These are phyloP conservation scores for Dasyurus viverrinus DNA, from an alignment of 2,113 vertebrate genomes.

Conservation along the genomic window DNA sequence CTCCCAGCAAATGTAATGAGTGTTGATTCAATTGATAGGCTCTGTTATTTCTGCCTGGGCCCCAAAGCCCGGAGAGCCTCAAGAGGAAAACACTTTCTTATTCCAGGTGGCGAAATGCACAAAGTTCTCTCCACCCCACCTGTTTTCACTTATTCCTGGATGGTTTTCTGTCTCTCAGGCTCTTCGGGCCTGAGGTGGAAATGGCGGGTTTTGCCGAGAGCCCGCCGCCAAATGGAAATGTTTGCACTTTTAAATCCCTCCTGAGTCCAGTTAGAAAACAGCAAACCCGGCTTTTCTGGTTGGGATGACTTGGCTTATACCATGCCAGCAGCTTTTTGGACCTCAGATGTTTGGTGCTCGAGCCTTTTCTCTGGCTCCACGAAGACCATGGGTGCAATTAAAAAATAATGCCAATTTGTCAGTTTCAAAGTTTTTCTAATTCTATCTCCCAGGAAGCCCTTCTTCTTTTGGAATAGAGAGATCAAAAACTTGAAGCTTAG, in stretches of 20 bases:
- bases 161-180: slow-evolving; percentile 45
- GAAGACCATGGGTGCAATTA: slow-evolving; percentile 16
- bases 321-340: neutral
- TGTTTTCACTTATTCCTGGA: slow-evolving; percentile 63
- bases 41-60: slow-evolving; percentile 69
- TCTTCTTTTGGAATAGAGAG: neutral
- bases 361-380: slow-evolving; percentile 36
- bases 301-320: neutral
- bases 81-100: slow-evolving; percentile 54
- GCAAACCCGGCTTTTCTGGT: slow-evolving; percentile 38
- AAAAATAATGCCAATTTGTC: slow-evolving; percentile 34
- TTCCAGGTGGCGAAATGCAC: slow-evolving; percentile 63
- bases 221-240: slow-evolving; percentile 22
- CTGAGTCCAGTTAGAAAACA: slow-evolving; percentile 53
- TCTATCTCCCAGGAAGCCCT: neutral
- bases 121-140: slow-evolving; percentile 30
- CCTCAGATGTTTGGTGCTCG: slow-evolving; percentile 10
- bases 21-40: slow-evolving; percentile 71
- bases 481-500: slow-evolving; percentile 18
- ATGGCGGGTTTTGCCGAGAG: slow-evolving; percentile 9
- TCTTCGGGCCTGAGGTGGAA: slow-evolving; percentile 52
- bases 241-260: slow-evolving; percentile 47
- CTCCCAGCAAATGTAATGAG: slow-evolving; percentile 68
- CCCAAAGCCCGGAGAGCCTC: slow-evolving; percentile 58
- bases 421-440: slow-evolving; percentile 30